Evolutionary conservation across 2,797 vertebrate species (phyloP), one percentile per base, ranked within the genome.

Genomic region (Tenualosa ilisha): DNA sequence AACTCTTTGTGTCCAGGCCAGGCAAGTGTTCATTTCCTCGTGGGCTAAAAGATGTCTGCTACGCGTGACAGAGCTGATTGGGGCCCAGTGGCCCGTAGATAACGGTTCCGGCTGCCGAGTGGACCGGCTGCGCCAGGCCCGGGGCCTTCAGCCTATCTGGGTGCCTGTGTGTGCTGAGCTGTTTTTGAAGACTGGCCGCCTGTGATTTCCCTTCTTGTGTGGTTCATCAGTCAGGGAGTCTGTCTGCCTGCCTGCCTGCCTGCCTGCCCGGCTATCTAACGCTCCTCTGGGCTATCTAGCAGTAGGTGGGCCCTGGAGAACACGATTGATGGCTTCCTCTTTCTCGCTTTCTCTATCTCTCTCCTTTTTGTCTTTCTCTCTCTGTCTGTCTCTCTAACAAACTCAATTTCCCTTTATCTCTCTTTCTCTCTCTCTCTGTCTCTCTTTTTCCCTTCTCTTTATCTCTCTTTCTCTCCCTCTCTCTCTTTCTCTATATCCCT

Each of bases 401-500:
- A 31, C 31, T 31, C 31, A 31, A 31, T 31, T 31, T 22, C 63
- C 6, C 9, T n/a, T 6, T 26, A 9, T 40, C 11, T 17, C 5
- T 75, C 31, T 40, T 6, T 15, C 15, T 20, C 37, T 26, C 13
- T 31, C 68, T 37, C 31, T 0, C 13, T 26, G 17, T 15, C 9
- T 11, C 26, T n/a, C 0, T n/a, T 7, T 4, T 63, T 7, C 7
- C 61, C 24, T n/a, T 63, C 61, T 63, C 24, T 63, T 6, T 26
- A 0, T 68, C 31, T 37, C 2, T 31, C 24, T 12, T 3, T 31
- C 26, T 37, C 65, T 37, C 26, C 37, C 26, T 72, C 85, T 90
- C 65, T 22, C 15, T 81, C 26, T 72, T 84, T 90, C 65, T 22
- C 15, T 81, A 51, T 83, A 5, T 54, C n/a, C 31, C 63, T 15